Base-by-base conservation (phyloP, 2,113 vertebrate genomes). In the Pungitius pungitius region DNA sequence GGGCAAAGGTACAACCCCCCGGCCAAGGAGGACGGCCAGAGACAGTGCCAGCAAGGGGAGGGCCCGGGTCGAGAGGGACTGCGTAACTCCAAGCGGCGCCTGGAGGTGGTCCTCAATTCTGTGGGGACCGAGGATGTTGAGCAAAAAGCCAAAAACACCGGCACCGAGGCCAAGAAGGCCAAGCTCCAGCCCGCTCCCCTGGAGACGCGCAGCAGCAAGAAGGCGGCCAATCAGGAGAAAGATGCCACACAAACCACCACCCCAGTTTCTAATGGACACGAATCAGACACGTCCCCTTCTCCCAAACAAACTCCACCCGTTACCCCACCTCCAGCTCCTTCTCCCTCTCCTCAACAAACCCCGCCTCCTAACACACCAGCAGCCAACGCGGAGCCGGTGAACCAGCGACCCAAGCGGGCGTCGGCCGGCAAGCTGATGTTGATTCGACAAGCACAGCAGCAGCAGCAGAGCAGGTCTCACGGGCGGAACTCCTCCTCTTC, bases 51-150 rank as follows among this genome's bases (percentile, higher is more conserved):
- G 60, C 83, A 76, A 89, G 94, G 91, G 66, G 95, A 94, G 89
- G 94, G 95, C 91, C 94, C 93, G 71, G 94, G 96, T 39, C 93
- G 97, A 85, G 96, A 97, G 90, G 97, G 96, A 77, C 95, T 99
- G 90, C 96, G 98, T 52, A 96, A 97, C 92, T 99, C 98, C 33
- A 99, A 97, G 91, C 92, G 98, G 90, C 96, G 96, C 78, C 94
- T 96, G 91, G 97, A 98, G 85, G 94, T 96, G 85, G 94, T 90
- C 49, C 94, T 93, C 33, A 94, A 88, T 63, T 82, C 87, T 0
- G 85, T 39, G 89, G 82, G 76, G 69, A 69, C 84, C 0, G 78
- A 68, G 43, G 42, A 60, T 18, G 75, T 81, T 20, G 84, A 83
- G 67, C 80, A 85, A 69, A 88, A 85, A 87, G 64, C 80, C 82